Conservation (phyloP, 2,888 invertebrate genomes). For the Synergus umbraculus region DNA sequence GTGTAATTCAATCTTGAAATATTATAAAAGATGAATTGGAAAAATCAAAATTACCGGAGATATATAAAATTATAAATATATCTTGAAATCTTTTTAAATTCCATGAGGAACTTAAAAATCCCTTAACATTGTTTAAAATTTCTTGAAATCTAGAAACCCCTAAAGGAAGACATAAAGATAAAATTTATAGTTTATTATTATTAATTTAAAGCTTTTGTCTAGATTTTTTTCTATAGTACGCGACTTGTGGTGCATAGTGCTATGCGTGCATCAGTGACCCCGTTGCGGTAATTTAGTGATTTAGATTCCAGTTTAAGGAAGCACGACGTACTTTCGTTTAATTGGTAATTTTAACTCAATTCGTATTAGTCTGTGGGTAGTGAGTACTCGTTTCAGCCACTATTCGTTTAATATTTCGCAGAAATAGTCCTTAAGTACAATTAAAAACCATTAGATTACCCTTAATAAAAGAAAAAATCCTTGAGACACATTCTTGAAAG, state of each 20-base stretch:
- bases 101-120: no score
- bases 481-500: conserved; percentile 4
- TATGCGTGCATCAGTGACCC: conserved; percentile 37
- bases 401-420: background rate
- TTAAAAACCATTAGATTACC: background rate
- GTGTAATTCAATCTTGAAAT: conserved; percentile 4
- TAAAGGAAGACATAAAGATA: no score
- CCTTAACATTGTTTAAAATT: no score
- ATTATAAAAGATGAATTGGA: background rate
- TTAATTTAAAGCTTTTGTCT: background rate
- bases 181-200: background rate
- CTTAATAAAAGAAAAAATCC: background rate
- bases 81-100: background rate
- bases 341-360: conserved; percentile 29
- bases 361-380: background rate
- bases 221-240: background rate
- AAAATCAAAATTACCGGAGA: background rate
- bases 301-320: conserved; percentile 39
- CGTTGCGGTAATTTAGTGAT: conserved; percentile 33
- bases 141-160: no score
- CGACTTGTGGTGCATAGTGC: background rate
- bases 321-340: conserved; percentile 23
- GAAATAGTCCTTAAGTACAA: background rate
- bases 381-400: conserved; percentile 1
- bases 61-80: background rate